Percentiles rank a stretch among this genome's conserved stretches.
Conservation (phyloP, 2,888 invertebrate genomes). For the Spicauda simplicius region DNA sequence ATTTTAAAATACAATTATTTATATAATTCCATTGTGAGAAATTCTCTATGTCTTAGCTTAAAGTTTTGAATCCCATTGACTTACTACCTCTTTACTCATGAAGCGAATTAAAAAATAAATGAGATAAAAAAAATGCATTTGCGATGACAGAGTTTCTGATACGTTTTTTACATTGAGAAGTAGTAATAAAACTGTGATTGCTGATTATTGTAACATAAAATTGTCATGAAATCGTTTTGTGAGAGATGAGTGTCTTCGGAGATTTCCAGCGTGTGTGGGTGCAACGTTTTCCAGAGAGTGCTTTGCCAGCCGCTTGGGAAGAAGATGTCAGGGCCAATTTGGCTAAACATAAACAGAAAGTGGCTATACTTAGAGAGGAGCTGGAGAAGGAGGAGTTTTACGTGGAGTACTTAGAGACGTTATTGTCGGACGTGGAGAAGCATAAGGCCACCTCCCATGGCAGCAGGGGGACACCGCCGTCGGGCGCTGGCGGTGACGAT, state of each 20-base stretch:
- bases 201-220: slow-evolving; percentile 70
- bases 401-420: slow-evolving; percentile 94
- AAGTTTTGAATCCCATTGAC: not conserved
- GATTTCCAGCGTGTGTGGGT: slow-evolving; percentile 97
- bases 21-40: not conserved
- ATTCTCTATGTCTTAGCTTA: not conserved
- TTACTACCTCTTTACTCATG: not conserved
- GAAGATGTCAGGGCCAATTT: slow-evolving; percentile 96
- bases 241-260: slow-evolving; percentile 93
- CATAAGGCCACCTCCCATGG: slow-evolving; percentile 86
- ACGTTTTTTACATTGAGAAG: slow-evolving; percentile 57
- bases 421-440: slow-evolving; percentile 93
- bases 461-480: slow-evolving; percentile 80
- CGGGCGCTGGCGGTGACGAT: slow-evolving; percentile 75
- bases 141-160: slow-evolving; percentile 67
- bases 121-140: slow-evolving; percentile 51
- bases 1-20: too few relatives aligned
- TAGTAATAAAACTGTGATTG: slow-evolving; percentile 45
- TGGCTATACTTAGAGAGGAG: slow-evolving; percentile 91
- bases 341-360: slow-evolving; percentile 94
- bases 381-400: slow-evolving; percentile 96
- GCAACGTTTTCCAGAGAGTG: slow-evolving; percentile 95
- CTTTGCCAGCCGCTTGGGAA: slow-evolving; percentile 96
- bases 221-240: slow-evolving; percentile 83
- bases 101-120: slow-evolving; percentile 41